Evolutionary conservation across 2,113 vertebrate genomes (phyloP).

Genomic region (Chelonoidis abingdonii): DNA sequence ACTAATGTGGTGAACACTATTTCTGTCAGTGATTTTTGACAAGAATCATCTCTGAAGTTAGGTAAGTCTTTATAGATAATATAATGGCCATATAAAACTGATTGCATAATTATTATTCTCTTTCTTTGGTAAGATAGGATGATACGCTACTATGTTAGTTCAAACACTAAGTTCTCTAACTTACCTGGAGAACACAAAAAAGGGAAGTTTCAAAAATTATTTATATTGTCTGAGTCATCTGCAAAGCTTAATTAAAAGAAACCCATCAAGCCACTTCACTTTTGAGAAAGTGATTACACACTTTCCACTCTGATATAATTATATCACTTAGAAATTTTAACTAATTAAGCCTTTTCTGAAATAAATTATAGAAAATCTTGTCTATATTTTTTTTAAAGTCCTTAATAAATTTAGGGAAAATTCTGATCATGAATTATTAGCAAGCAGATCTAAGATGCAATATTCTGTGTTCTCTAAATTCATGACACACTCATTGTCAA

Average conservation of each 20-base stretch:
- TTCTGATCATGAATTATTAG: background rate
- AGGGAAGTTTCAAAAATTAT: constrained; percentile 19
- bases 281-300: constrained; percentile 26
- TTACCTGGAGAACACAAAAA: background rate
- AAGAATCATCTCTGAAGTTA: background rate
- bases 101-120: background rate
- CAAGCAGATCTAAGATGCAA: rapidly evolving
- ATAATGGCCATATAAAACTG: background rate
- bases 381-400: background rate
- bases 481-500: rapidly evolving
- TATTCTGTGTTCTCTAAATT: background rate
- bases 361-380: background rate
- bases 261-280: constrained; percentile 21
- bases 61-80: background rate
- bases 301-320: constrained; percentile 24
- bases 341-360: constrained; percentile 6
- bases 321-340: constrained; percentile 24
- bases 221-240: constrained; percentile 35
- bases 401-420: background rate
- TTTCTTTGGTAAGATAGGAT: background rate
- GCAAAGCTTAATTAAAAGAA: constrained; percentile 53
- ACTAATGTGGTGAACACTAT: background rate
- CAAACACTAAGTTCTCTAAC: background rate
- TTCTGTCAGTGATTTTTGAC: background rate
- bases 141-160: background rate